phyloP scores from a whole-genome alignment of 1,140 invertebrate genomes.

The Latrodectus geometricus region DNA sequence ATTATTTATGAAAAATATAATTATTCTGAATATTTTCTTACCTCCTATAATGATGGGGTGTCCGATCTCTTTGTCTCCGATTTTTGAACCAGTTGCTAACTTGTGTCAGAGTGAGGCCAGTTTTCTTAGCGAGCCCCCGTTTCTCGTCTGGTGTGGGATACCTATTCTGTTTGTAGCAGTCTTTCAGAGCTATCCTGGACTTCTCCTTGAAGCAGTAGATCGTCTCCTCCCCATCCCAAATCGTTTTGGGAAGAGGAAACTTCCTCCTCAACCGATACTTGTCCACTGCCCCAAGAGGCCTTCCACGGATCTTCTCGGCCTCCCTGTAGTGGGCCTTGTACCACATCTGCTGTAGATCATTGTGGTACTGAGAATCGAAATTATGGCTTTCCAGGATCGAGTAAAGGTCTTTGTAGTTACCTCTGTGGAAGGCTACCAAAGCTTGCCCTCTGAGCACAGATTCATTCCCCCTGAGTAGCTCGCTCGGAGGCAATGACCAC shows the following conservation, averaged over 20 bases:
- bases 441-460: constrained; percentile 90
- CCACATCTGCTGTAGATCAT: constrained; percentile 93
- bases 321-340: constrained; percentile 95
- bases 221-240: constrained; percentile 99
- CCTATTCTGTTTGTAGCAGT: constrained; percentile 76
- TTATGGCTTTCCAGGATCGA: constrained; percentile 89
- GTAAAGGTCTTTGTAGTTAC: constrained; percentile 83
- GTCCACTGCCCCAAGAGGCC: constrained; percentile 90
- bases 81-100: constrained; percentile 99
- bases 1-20: no score
- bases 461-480: constrained; percentile 85
- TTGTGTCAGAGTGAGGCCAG: constrained; percentile 90
- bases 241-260: constrained; percentile 95
- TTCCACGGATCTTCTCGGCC: constrained; percentile 92
- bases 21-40: not conserved
- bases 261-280: constrained; percentile 98
- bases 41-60: constrained; percentile 67
- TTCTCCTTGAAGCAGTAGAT: constrained; percentile 98
- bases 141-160: constrained; percentile 98
- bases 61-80: constrained; percentile 88
- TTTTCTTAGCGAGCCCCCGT: constrained; percentile 86
- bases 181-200: constrained; percentile 78
- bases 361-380: constrained; percentile 86
- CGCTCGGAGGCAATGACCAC: constrained; percentile 81
- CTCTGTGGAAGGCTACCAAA: constrained; percentile 91